Conservation (phyloP, 2,797 vertebrate species). For the Mus minutoides region DNA sequence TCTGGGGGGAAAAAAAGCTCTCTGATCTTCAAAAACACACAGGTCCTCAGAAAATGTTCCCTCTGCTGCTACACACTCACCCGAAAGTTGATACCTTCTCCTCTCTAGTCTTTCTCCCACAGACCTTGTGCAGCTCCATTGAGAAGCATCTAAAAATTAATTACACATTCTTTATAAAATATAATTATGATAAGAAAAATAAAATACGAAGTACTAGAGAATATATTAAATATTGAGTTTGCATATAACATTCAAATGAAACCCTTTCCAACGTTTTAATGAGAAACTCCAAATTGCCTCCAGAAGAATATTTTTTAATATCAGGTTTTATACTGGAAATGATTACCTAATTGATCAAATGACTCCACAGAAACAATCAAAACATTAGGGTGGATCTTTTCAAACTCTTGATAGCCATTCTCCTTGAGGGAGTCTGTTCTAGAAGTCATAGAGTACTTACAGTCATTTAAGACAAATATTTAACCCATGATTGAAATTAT, state of each 20-base stretch:
- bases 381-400: slow-evolving; percentile 53
- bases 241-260: slow-evolving; percentile 67
- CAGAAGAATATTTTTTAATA: slow-evolving; percentile 50
- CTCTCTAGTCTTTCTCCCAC: background rate
- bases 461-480: slow-evolving; percentile 50
- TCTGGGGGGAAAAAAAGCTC: background rate
- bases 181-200: slow-evolving; percentile 66
- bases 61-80: background rate
- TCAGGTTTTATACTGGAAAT: slow-evolving; percentile 60
- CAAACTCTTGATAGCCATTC: slow-evolving; percentile 59
- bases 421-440: slow-evolving; percentile 52
- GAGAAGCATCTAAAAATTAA: slow-evolving; percentile 58
- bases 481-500: slow-evolving; percentile 47
- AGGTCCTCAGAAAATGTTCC: background rate
- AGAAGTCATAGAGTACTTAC: slow-evolving; percentile 36
- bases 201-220: slow-evolving; percentile 56
- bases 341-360: slow-evolving; percentile 69
- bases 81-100: background rate
- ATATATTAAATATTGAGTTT: slow-evolving; percentile 69
- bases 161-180: slow-evolving; percentile 59
- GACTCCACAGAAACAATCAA: slow-evolving; percentile 53
- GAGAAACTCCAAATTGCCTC: slow-evolving; percentile 69
- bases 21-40: background rate
- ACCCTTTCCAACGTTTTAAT: slow-evolving; percentile 66
- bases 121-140: background rate